Evolutionary conservation across 2,888 invertebrate genomes (phyloP).

Genomic region (Oithona nana): DNA sequence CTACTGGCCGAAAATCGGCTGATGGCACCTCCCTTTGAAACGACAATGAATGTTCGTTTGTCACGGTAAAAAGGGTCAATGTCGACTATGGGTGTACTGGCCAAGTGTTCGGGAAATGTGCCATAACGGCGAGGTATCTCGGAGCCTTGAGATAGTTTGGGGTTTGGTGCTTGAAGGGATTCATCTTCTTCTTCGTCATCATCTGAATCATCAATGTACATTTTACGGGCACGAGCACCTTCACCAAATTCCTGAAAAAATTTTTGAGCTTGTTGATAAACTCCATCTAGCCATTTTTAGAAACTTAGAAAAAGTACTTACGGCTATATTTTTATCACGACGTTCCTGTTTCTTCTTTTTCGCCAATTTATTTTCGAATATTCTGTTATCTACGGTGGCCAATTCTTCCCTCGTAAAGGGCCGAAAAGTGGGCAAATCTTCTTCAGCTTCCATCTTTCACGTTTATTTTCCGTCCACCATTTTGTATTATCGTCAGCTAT

Average conservation of each 20-base stretch:
- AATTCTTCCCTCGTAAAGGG: conserved; percentile 13
- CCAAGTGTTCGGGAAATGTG: conserved; percentile 14
- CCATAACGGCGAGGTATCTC: conserved; percentile 16
- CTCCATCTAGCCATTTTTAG: neutral
- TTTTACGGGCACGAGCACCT: conserved; percentile 15
- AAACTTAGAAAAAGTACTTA: neutral
- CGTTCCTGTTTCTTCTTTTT: neutral
- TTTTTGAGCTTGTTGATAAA: neutral
- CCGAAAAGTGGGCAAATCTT: neutral
- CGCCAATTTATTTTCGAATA: neutral
- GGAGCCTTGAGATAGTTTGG: conserved; percentile 3
- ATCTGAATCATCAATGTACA: conserved; percentile 14
- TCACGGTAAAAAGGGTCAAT: conserved; percentile 15
- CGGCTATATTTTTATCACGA: conserved; percentile 3
- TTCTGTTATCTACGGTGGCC: conserved; percentile 3
- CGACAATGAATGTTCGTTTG: conserved; percentile 13
- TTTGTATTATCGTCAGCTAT: no score
- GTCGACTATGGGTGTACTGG: conserved; percentile 12
- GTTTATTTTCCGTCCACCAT: no score
- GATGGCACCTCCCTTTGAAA: conserved; percentile 11
- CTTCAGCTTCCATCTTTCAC: neutral
- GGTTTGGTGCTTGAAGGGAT: neutral
- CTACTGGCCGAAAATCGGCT: conserved; percentile 15
- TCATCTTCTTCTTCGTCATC: conserved; percentile 11
- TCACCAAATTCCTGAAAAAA: conserved; percentile 12